Conservation (phyloP, 1,140 invertebrate species). For the Aphidius gifuensis region DNA sequence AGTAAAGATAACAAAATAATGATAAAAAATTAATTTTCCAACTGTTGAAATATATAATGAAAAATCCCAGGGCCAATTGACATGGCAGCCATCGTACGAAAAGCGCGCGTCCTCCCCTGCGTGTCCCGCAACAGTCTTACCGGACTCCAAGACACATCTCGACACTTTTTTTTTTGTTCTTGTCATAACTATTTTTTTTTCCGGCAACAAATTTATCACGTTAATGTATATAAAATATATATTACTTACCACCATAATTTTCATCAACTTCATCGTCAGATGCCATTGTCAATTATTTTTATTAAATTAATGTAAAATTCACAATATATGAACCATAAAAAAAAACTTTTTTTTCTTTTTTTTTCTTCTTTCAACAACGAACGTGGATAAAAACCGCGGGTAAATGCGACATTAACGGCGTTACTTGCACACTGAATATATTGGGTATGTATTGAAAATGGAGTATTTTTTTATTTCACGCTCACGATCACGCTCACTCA, state of each 20-base stretch:
- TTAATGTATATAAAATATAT: background rate
- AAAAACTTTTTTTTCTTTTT: background rate
- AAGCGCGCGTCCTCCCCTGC: slow-evolving; percentile 47
- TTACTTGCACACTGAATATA: slow-evolving; percentile 10
- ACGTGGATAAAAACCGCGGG: slow-evolving; percentile 26
- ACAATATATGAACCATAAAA: too few relatives aligned
- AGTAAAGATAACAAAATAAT: too few relatives aligned
- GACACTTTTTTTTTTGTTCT: background rate
- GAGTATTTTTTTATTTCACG: background rate
- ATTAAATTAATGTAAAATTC: slow-evolving; percentile 7
- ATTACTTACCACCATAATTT: slow-evolving; percentile 69
- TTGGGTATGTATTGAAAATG: too few relatives aligned
- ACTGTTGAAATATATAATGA: slow-evolving; percentile 21
- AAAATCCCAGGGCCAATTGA: slow-evolving; percentile 36
- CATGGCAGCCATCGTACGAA: slow-evolving; percentile 50
- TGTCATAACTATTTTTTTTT: background rate
- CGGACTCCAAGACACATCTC: slow-evolving; percentile 12
- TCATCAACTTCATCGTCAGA: slow-evolving; percentile 76
- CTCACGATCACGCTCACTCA: slow-evolving; percentile 26
- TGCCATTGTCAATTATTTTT: slow-evolving; percentile 58
- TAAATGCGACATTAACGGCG: slow-evolving; percentile 36
- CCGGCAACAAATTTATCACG: background rate
- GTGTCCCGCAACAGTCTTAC: slow-evolving; percentile 10
- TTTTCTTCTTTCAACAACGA: slow-evolving; percentile 14
- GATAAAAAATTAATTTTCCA: too few relatives aligned